Percentiles rank a stretch among this genome's conserved stretches.
phyloP scores from a whole-genome alignment of 1,140 invertebrate genomes.

The Agrilus planipennis region DNA sequence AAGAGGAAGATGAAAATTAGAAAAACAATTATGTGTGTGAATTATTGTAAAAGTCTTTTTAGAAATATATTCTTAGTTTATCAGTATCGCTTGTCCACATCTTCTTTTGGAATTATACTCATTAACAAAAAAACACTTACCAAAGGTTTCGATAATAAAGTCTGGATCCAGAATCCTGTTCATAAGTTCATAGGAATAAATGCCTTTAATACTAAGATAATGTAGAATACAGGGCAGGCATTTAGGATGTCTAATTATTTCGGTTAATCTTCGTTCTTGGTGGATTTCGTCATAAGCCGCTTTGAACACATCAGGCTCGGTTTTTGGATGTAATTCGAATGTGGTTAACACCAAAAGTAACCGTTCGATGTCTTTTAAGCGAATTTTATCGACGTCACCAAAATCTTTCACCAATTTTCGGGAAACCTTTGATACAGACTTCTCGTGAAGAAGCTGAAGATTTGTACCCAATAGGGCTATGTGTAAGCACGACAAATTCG shows the following conservation, averaged over 20 bases:
- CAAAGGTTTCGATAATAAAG: slow-evolving; percentile 34
- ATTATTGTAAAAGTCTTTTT: too few relatives aligned
- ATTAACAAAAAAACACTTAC: slow-evolving; percentile 18
- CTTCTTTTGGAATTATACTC: too few relatives aligned
- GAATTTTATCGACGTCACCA: slow-evolving; percentile 23
- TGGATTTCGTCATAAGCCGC: slow-evolving; percentile 37
- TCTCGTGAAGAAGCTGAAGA: slow-evolving; percentile 27
- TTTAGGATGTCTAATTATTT: slow-evolving; percentile 36
- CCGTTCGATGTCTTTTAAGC: slow-evolving; percentile 53
- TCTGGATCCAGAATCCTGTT: slow-evolving; percentile 31
- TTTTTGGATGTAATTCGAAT: slow-evolving; percentile 36
- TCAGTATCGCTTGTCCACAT: too few relatives aligned
- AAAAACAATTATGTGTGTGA: too few relatives aligned
- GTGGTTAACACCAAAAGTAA: slow-evolving; percentile 37
- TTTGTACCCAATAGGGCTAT: slow-evolving; percentile 39
- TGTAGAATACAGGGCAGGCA: slow-evolving; percentile 35
- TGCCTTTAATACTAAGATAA: slow-evolving; percentile 35
- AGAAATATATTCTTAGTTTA: too few relatives aligned
- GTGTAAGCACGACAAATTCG: slow-evolving; percentile 37
- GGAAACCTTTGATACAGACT: slow-evolving; percentile 12
- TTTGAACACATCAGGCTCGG: slow-evolving; percentile 33
- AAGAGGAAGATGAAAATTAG: too few relatives aligned
- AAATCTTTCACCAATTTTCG: slow-evolving; percentile 17
- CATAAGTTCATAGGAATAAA: slow-evolving; percentile 41
- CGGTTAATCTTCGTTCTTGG: slow-evolving; percentile 31